These are phyloP conservation scores for Ophioderma brevispina DNA, from an alignment of 35 echinoderm and acorn worm genomes.

Conservation along the genomic window DNA sequence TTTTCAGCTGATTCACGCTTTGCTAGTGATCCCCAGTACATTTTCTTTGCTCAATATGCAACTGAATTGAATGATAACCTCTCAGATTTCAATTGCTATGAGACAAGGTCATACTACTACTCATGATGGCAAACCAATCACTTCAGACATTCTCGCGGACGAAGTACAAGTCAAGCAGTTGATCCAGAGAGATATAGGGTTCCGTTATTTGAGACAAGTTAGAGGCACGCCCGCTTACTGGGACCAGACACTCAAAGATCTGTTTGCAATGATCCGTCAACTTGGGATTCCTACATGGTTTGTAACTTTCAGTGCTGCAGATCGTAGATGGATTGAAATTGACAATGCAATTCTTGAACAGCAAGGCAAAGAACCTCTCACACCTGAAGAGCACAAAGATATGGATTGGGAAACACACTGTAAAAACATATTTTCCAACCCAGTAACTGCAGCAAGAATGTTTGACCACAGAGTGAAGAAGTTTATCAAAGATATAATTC, in stretches of 20 bases:
- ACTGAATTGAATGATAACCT: constrained; percentile 35
- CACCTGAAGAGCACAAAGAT: constrained; percentile 11
- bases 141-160: constrained; percentile 17
- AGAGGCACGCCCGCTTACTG: constrained; percentile 42
- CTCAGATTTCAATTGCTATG: constrained; percentile 47
- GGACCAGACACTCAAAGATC: constrained; percentile 48
- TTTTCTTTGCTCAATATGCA: constrained; percentile 61
- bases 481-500: constrained; percentile 58
- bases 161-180: not conserved
- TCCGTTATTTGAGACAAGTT: constrained; percentile 32
- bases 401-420: constrained; percentile 69
- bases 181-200: not conserved
- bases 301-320: too few relatives aligned
- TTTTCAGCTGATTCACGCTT: not conserved
- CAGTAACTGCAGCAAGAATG: constrained; percentile 81
- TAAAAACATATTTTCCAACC: constrained; percentile 47
- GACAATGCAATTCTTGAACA: constrained; percentile 45
- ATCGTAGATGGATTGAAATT: not conserved
- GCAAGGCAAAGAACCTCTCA: constrained; percentile 25
- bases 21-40: constrained; percentile 20
- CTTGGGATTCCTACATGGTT: constrained; percentile 65
- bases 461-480: constrained; percentile 62
- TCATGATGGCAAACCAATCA: not conserved
- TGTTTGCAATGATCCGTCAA: constrained; percentile 69
- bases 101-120: constrained; percentile 36